phyloP scores from a whole-genome alignment of 2,113 vertebrate genomes.

The Cyanistes caeruleus region DNA sequence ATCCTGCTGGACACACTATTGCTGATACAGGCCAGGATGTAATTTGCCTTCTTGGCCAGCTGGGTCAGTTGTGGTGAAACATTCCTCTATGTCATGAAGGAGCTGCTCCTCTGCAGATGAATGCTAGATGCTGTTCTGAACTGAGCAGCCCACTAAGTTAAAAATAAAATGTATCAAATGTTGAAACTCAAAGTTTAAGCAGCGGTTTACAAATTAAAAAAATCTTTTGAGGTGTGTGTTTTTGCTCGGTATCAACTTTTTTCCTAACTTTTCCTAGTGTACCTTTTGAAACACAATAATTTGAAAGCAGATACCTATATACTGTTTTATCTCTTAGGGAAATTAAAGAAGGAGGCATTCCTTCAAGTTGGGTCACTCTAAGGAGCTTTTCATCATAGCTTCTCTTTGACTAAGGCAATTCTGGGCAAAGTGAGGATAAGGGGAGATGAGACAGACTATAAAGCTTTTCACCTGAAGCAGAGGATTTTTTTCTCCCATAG shows the following conservation, averaged over 20 bases:
- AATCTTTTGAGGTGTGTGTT: neutral
- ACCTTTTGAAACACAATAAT: neutral
- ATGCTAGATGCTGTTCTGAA: neutral
- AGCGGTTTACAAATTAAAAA: neutral
- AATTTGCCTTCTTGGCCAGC: neutral
- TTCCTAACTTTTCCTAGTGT: neutral
- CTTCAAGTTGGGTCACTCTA: neutral
- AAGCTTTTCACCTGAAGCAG: conserved; percentile 31
- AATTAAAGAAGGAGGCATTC: neutral
- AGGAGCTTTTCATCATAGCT: neutral
- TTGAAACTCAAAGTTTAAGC: neutral
- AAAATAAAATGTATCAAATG: neutral
- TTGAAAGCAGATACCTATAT: neutral
- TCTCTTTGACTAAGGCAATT: neutral
- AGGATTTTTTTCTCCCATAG: neutral
- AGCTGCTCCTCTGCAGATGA: neutral
- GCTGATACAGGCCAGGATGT: neutral
- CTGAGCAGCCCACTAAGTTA: neutral
- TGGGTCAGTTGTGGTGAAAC: neutral
- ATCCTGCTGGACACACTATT: neutral
- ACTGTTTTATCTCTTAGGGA: neutral
- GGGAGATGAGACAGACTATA: neutral
- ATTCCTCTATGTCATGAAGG: neutral
- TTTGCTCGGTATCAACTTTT: neutral
- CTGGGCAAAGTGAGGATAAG: neutral